Evolutionary conservation across 2,888 invertebrate species (phyloP).

Genomic region (Cremastobaeus sp.): DNA sequence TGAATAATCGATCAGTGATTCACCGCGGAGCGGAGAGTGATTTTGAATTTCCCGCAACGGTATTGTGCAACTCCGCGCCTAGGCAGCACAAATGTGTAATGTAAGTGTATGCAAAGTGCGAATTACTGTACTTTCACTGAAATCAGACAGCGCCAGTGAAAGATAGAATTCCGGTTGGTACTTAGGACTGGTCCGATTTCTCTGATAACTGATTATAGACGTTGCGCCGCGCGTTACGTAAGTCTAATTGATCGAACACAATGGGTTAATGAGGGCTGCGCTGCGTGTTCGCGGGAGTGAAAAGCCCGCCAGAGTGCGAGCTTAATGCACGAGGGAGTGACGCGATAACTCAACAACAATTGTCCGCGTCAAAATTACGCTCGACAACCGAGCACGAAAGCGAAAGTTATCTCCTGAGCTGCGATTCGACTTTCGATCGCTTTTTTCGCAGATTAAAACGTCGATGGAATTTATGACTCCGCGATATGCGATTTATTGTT

Average conservation of each 20-base stretch:
- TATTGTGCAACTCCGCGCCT: constrained; percentile 46
- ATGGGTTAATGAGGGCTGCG: constrained; percentile 54
- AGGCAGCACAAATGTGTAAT: constrained; percentile 53
- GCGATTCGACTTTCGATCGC: constrained; percentile 22
- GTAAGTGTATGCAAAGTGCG: constrained; percentile 58
- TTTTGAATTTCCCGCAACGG: constrained; percentile 37
- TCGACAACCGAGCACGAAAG: constrained; percentile 25
- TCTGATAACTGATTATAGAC: constrained; percentile 60
- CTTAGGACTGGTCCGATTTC: constrained; percentile 56
- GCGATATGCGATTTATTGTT: constrained; percentile 6
- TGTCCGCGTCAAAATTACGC: constrained; percentile 32
- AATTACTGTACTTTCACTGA: constrained; percentile 61
- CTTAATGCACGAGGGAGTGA: constrained; percentile 14
- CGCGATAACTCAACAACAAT: constrained; percentile 45
- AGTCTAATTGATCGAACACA: constrained; percentile 55
- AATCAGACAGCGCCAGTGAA: constrained; percentile 43
- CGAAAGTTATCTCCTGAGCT: constrained; percentile 37
- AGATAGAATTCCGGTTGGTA: constrained; percentile 59
- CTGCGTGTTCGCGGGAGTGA: constrained; percentile 10
- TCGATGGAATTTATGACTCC: constrained; percentile 8
- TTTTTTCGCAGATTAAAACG: constrained; percentile 1
- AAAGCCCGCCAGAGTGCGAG: constrained; percentile 4
- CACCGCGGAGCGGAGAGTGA: constrained; percentile 29
- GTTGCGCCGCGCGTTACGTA: constrained; percentile 50
- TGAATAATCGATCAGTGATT: constrained; percentile 56